Conservation (phyloP, 2,797 vertebrate species). For the Lepus townsendii region DNA sequence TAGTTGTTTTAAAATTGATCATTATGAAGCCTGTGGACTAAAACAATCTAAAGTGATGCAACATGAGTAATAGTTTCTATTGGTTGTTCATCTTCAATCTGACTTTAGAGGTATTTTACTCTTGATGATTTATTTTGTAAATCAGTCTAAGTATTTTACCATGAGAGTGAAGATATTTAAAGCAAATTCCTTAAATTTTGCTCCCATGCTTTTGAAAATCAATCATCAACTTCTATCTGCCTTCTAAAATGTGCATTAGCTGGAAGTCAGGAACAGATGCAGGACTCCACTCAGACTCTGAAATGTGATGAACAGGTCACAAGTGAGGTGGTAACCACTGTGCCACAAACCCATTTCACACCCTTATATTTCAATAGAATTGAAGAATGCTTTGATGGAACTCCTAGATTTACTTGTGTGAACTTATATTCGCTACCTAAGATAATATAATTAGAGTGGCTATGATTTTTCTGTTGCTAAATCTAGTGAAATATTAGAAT, state of each 20-base stretch:
- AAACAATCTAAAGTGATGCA: neutral
- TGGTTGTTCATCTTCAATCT: neutral
- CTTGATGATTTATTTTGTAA: neutral
- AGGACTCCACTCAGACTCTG: too few species aligned
- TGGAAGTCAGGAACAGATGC: too few species aligned
- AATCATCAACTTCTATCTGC: neutral
- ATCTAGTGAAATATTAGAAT: slow-evolving; percentile 26
- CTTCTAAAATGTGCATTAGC: too few species aligned
- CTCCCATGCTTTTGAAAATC: slow-evolving; percentile 14
- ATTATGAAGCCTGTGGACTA: neutral
- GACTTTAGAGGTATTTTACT: neutral
- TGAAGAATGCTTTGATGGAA: neutral
- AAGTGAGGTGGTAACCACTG: too few species aligned
- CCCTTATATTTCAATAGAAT: neutral
- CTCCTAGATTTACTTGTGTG: neutral
- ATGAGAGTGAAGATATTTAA: neutral
- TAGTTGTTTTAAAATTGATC: neutral
- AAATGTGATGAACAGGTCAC: too few species aligned
- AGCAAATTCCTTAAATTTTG: neutral
- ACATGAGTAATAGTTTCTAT: neutral
- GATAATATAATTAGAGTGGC: neutral
- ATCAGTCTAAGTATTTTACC: neutral
- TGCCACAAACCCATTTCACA: too few species aligned
- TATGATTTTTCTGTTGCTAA: slow-evolving; percentile 10
- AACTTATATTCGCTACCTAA: neutral